Evolutionary conservation across 2,797 vertebrate genomes (phyloP).

Genomic region (Cygnus olor): DNA sequence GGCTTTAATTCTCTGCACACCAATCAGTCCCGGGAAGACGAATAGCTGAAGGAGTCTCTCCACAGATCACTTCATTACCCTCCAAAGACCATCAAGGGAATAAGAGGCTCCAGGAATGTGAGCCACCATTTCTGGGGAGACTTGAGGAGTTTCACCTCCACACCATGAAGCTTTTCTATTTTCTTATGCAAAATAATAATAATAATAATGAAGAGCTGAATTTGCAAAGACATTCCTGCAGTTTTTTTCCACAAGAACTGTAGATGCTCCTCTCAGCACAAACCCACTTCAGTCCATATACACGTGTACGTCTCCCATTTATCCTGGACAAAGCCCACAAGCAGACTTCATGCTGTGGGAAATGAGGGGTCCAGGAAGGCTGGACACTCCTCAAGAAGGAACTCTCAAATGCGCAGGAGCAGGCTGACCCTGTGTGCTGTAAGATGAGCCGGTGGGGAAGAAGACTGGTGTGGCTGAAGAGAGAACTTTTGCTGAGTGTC

Average conservation of each 20-base stretch:
- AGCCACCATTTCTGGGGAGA: not conserved
- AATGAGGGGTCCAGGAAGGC: not conserved
- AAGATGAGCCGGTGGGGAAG: too few species aligned
- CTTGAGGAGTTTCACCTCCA: not conserved
- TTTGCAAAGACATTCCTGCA: not conserved
- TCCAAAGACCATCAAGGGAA: not conserved
- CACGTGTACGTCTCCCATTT: not conserved
- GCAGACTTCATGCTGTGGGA: not conserved
- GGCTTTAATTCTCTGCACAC: conserved; percentile 45
- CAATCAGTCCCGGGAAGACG: not conserved
- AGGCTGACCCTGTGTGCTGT: too few species aligned
- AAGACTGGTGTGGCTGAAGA: too few species aligned
- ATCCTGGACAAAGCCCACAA: not conserved
- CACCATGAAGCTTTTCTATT: not conserved
- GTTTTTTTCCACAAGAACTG: not conserved
- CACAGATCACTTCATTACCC: conserved; percentile 41
- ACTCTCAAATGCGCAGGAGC: too few species aligned
- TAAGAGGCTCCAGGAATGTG: not conserved
- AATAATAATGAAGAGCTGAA: not conserved
- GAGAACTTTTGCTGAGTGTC: too few species aligned
- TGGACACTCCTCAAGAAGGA: too few species aligned
- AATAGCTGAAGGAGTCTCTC: conserved; percentile 38
- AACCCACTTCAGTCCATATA: not conserved
- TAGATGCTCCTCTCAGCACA: not conserved
- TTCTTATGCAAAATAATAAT: not conserved